A percentile compares a stretch with the other conserved stretches of the same genome.
These are phyloP conservation scores for Campoplex capitator DNA, from an alignment of 2,888 invertebrate species.

Conservation along the genomic window DNA sequence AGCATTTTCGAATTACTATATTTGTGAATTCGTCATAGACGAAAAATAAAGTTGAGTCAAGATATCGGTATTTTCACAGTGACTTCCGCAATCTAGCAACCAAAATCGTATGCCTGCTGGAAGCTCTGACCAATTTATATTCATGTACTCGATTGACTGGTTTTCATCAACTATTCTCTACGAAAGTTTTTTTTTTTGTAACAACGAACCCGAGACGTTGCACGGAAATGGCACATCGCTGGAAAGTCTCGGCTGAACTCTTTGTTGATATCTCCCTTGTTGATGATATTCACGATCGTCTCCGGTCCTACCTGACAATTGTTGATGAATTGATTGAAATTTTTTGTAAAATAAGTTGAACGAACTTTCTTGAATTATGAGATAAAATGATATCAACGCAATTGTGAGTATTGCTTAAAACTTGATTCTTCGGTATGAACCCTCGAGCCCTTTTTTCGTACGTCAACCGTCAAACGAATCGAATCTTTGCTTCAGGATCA, in stretches of 20 bases:
- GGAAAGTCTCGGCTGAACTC: slow-evolving; percentile 71
- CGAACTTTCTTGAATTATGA: too few relatives aligned
- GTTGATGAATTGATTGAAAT: too few relatives aligned
- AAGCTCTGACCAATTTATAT: not conserved
- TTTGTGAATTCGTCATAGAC: too few relatives aligned
- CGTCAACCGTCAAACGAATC: too few relatives aligned
- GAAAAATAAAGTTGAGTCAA: not conserved
- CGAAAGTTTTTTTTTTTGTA: not conserved
- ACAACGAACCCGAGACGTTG: slow-evolving; percentile 75
- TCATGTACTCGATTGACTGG: not conserved
- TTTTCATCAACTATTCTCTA: not conserved
- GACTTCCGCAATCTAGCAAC: not conserved
- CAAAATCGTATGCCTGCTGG: not conserved
- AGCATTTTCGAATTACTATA: too few relatives aligned
- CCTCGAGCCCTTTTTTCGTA: too few relatives aligned
- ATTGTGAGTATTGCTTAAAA: too few relatives aligned
- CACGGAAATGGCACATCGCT: slow-evolving; percentile 77
- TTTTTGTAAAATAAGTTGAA: too few relatives aligned
- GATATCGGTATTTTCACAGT: not conserved
- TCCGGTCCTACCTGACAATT: slow-evolving; percentile 70
- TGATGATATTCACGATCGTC: slow-evolving; percentile 63
- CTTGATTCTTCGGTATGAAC: too few relatives aligned
- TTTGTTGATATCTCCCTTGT: slow-evolving; percentile 59
- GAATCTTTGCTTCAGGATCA: too few relatives aligned
- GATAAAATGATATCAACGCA: too few relatives aligned